A percentile compares a stretch with the other conserved stretches of the same genome.
Evolutionary conservation across 1,140 invertebrate species (phyloP).

Genomic region (Pseudachorutes palmiensis): DNA sequence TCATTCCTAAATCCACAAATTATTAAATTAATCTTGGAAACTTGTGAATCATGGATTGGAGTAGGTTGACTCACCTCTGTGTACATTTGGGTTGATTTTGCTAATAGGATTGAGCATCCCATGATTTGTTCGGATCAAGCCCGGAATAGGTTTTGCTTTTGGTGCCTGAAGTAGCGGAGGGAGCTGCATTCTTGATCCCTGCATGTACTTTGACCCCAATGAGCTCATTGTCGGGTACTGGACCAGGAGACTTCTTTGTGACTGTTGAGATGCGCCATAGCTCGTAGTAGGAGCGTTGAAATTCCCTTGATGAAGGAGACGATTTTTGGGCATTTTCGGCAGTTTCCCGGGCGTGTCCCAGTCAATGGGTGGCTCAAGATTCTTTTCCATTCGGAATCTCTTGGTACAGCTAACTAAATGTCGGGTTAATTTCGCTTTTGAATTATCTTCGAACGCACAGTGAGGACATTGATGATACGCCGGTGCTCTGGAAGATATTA

Average conservation of each 20-base stretch:
- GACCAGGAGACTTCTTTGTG: slow-evolving; percentile 7
- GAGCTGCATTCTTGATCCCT: slow-evolving; percentile 5
- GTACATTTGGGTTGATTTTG: slow-evolving; percentile 22
- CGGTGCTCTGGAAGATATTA: slow-evolving; percentile 49
- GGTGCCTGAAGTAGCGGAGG: slow-evolving; percentile 35
- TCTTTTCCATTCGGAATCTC: slow-evolving; percentile 78
- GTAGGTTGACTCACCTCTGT: slow-evolving; percentile 23
- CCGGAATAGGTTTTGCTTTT: slow-evolving; percentile 35
- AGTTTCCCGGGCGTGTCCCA: slow-evolving; percentile 90
- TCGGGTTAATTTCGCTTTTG: slow-evolving; percentile 81
- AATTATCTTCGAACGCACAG: slow-evolving; percentile 89
- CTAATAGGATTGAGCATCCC: slow-evolving; percentile 10
- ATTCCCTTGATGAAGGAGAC: slow-evolving; percentile 40
- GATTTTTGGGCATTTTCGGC: slow-evolving; percentile 57
- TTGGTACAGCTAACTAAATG: slow-evolving; percentile 83
- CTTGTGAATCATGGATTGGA: neutral
- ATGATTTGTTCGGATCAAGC: slow-evolving; percentile 34
- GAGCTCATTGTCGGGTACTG: slow-evolving; percentile 4
- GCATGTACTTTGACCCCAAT: slow-evolving; percentile 13
- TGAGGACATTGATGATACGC: slow-evolving; percentile 85
- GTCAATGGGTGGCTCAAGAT: slow-evolving; percentile 71
- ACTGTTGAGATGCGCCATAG: slow-evolving; percentile 12
- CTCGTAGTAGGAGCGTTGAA: slow-evolving; percentile 13
- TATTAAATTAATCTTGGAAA: neutral
- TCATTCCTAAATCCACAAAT: slow-evolving; percentile 16